phyloP scores from a whole-genome alignment of 2,797 vertebrate species.

The Odontamblyopus rebecca region DNA sequence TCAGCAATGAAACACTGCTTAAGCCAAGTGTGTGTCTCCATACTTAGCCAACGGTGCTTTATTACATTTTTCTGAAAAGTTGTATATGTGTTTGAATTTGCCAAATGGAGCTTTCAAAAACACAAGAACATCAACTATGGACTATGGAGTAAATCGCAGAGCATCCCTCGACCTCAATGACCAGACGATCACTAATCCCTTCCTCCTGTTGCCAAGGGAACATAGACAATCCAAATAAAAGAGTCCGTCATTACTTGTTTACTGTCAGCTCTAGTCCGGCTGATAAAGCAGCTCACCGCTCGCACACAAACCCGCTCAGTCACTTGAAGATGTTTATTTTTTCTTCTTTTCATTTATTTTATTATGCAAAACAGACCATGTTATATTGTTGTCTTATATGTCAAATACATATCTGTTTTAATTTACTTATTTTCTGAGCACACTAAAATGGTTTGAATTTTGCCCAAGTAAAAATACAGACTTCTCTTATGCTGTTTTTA shows the following conservation, averaged over 20 bases:
- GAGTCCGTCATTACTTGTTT: slow-evolving; percentile 32
- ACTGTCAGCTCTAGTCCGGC: slow-evolving; percentile 5
- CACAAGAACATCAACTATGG: slow-evolving; percentile 10
- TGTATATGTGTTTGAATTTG: too few species aligned
- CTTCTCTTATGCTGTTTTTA: too few species aligned
- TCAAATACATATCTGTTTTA: too few species aligned
- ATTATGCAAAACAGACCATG: too few species aligned
- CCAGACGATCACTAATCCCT: slow-evolving; percentile 52
- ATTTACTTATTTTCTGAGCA: too few species aligned
- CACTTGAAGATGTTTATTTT: neutral
- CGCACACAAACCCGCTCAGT: neutral
- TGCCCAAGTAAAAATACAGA: too few species aligned
- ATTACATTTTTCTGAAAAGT: too few species aligned
- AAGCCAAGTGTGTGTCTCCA: too few species aligned
- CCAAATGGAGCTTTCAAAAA: neutral
- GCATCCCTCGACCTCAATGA: slow-evolving; percentile 53
- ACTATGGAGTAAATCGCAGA: slow-evolving; percentile 34
- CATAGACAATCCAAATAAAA: slow-evolving; percentile 45
- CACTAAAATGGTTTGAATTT: too few species aligned
- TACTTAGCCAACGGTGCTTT: too few species aligned
- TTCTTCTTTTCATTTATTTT: neutral
- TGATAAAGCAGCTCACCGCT: neutral
- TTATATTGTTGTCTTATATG: too few species aligned
- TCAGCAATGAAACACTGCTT: too few species aligned
- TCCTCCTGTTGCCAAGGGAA: slow-evolving; percentile 49